These are phyloP conservation scores for Mallotus villosus DNA, from an alignment of 2,797 vertebrate species.

Conservation along the genomic window DNA sequence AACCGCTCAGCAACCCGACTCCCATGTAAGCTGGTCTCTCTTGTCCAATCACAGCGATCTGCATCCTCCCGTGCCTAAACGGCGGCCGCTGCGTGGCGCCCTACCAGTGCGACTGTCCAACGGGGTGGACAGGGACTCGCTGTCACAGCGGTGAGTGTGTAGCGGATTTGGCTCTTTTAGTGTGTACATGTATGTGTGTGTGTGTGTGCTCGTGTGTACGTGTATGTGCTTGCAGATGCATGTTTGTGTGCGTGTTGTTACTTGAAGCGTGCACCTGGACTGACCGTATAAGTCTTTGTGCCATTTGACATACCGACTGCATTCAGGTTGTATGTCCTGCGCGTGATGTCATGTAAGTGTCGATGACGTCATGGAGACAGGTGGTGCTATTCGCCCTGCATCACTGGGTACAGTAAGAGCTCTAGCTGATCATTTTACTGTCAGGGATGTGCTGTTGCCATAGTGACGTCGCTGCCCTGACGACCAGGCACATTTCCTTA, in stretches of 20 bases:
- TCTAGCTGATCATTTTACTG: not conserved
- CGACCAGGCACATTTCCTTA: not conserved
- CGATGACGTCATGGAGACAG: constrained; percentile 28
- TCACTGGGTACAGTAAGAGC: not conserved
- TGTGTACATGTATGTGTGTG: not conserved
- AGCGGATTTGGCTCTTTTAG: not conserved
- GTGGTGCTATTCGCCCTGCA: not conserved
- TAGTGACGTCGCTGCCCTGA: constrained; percentile 8
- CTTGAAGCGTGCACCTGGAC: not conserved
- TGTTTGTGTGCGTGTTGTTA: not conserved
- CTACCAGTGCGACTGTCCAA: constrained; percentile 88
- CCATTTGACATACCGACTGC: too few species aligned
- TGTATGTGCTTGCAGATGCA: not conserved
- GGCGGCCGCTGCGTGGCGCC: constrained; percentile 91
- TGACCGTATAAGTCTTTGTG: too few species aligned
- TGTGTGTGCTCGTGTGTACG: not conserved
- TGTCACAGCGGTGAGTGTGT: constrained; percentile 87
- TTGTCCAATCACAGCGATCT: constrained; percentile 81
- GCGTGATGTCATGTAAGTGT: not conserved
- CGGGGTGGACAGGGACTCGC: constrained; percentile 90
- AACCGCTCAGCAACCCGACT: too few species aligned
- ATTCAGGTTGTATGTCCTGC: too few species aligned
- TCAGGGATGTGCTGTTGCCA: constrained; percentile 15
- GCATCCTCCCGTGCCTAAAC: constrained; percentile 94
- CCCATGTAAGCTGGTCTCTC: not conserved